Conservation (phyloP, 2,888 invertebrate genomes). For the Rhodophaea formosa region DNA sequence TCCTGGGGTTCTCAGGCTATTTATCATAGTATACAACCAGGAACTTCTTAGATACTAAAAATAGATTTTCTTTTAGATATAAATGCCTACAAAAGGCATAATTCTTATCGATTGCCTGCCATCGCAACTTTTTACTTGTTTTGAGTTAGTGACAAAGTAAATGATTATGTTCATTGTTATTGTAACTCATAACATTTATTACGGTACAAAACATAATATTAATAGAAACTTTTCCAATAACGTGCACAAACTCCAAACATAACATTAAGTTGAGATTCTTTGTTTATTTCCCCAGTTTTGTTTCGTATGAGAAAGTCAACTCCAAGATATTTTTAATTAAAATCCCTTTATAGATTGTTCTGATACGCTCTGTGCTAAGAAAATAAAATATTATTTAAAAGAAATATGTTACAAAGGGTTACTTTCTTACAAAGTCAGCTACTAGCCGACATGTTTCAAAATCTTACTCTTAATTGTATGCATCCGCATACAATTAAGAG, state of each 20-base stretch:
- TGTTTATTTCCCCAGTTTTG: background rate
- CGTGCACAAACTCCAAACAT: conserved; percentile 30
- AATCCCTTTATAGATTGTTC: background rate
- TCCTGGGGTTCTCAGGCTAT: too few relatives aligned
- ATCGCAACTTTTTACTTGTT: background rate
- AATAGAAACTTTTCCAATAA: conserved; percentile 32
- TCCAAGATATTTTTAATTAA: conserved; percentile 11
- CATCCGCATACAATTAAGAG: too few relatives aligned
- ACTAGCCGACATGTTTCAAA: too few relatives aligned
- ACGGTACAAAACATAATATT: conserved; percentile 17
- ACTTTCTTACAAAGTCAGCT: too few relatives aligned
- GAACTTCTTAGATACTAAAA: too few relatives aligned
- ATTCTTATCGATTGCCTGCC: background rate
- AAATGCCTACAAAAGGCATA: background rate
- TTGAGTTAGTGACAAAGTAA: background rate
- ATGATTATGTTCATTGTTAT: conserved; percentile 5
- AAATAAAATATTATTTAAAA: background rate
- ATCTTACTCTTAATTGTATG: too few relatives aligned
- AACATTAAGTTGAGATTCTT: background rate
- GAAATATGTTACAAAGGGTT: background rate
- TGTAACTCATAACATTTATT: conserved; percentile 3
- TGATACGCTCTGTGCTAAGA: background rate
- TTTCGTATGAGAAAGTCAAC: conserved; percentile 9
- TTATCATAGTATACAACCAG: too few relatives aligned
- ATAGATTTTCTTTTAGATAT: background rate